Base-by-base conservation (phyloP, 92 coral and sea anemone genomes). In the Blastomussa wellsi region DNA sequence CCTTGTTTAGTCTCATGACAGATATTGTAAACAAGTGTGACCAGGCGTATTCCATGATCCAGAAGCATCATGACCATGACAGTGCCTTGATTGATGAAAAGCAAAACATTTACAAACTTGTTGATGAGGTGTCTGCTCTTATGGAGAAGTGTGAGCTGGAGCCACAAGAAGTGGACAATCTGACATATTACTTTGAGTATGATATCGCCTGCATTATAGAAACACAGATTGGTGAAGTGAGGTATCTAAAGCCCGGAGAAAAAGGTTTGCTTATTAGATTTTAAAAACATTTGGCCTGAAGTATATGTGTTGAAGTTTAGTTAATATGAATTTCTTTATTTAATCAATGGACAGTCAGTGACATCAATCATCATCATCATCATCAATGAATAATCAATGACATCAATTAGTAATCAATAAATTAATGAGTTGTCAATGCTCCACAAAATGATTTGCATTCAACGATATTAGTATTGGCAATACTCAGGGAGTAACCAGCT, bases 41-140 rank as follows among this genome's bases (percentile, higher is more conserved):
- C 24, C 84, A 82, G 80, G 88, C 92, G 8, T 90, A 83, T 55
- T 38, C 86, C 14, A 66, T 90, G 84, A 83, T 94, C 22, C 92
- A 90, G 78, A 80, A 83, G 29, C 84, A 82, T 3, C 92, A 92
- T 33, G 77, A 82, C 38, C 88, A 88, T 32, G 98, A 94, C 78
- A 88, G 90, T 66, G 88, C 94, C 41, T 86, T 94, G 38, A 82
- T 94, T 35, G 93, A 94, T 32, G 92, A 89, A 36, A 93, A 89
- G 68, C 76, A 84, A 2, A 87, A 81, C 9, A 79, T 94, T 16
- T 85, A 90, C 32, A 80, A 82, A 49, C 86, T 94, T 16, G 81
- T 90, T 14, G 90, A 78, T 59, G 92, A 87, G n/a, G 88, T 94
- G 55, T 73, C 89, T 4, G 66, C 84, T 13, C 73, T 88, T 67